A percentile compares a stretch with the other conserved stretches of the same genome.
These are phyloP conservation scores for Mesaphorura yosii DNA, from an alignment of 1,140 invertebrate species.

Conservation along the genomic window DNA sequence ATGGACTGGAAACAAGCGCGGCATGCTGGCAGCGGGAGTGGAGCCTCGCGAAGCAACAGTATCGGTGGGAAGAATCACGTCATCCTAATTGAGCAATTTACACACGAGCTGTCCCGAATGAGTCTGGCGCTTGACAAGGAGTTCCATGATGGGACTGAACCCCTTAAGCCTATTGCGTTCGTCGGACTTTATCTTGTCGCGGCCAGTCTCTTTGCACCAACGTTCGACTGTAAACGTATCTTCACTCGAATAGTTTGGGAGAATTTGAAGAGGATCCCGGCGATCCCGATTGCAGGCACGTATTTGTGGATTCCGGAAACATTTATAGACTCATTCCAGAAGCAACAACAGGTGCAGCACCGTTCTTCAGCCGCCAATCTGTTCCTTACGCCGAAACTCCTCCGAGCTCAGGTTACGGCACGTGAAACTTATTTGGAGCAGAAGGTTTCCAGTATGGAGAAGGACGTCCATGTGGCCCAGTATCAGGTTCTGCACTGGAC, in stretches of 20 bases:
- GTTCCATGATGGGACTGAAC: constrained; percentile 25
- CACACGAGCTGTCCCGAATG: constrained; percentile 14
- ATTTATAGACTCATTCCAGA: constrained; percentile 45
- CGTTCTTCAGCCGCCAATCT: too few species aligned
- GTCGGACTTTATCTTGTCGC: constrained; percentile 23
- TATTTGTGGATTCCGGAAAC: constrained; percentile 66
- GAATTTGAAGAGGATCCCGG: constrained; percentile 44
- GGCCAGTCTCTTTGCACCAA: constrained; percentile 8
- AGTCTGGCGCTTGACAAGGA: constrained; percentile 23
- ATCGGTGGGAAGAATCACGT: constrained; percentile 8
- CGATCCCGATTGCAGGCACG: constrained; percentile 59
- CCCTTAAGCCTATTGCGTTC: constrained; percentile 26
- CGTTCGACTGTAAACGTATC: constrained; percentile 21
- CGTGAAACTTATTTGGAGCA: constrained; percentile 46
- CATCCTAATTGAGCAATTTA: constrained; percentile 21
- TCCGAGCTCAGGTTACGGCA: constrained; percentile 42
- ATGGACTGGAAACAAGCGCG: too few species aligned
- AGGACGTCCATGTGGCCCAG: constrained; percentile 45
- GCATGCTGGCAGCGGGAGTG: too few species aligned
- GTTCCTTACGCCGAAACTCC: constrained; percentile 51
- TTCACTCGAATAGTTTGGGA: constrained; percentile 24
- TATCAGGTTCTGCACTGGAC: constrained; percentile 37
- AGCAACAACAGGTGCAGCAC: constrained; percentile 43
- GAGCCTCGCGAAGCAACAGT: too few species aligned
- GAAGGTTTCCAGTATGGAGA: constrained; percentile 46